These are phyloP conservation scores for Parochlus steinenii DNA, from an alignment of 2,888 invertebrate species.

Conservation along the genomic window DNA sequence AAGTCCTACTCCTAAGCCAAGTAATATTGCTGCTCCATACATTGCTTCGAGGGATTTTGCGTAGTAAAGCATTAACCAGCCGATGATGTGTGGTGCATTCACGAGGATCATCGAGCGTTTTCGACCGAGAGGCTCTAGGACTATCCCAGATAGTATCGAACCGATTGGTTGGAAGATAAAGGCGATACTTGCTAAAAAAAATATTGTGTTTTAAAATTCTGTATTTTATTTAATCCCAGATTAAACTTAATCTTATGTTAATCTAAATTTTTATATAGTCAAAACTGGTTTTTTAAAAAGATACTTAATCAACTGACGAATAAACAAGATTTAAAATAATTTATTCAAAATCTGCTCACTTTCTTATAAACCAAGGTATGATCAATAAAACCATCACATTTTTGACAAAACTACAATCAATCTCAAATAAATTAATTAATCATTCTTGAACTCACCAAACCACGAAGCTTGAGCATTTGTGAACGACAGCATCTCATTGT, in stretches of 20 bases:
- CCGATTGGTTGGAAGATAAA: conserved; percentile 40
- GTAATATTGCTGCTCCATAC: conserved; percentile 34
- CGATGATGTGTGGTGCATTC: conserved; percentile 38
- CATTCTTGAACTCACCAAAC: conserved; percentile 33
- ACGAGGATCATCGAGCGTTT: conserved; percentile 38
- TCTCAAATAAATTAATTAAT: conserved; percentile 9
- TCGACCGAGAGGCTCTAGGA: conserved; percentile 37
- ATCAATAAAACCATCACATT: not conserved
- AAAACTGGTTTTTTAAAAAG: too few relatives aligned
- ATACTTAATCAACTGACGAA: too few relatives aligned
- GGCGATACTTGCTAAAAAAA: conserved; percentile 34
- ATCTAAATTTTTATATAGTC: conserved; percentile 4
- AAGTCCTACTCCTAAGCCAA: conserved; percentile 39
- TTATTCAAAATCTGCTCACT: not conserved
- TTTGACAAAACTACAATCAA: conserved; percentile 1
- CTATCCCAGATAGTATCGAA: conserved; percentile 37
- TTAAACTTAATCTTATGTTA: conserved; percentile 1
- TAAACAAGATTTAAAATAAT: too few relatives aligned
- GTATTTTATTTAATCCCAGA: too few relatives aligned
- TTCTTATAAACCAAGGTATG: conserved; percentile 6
- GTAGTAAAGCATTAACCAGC: conserved; percentile 38
- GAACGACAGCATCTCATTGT: conserved; percentile 29
- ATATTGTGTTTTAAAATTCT: too few relatives aligned
- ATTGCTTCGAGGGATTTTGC: conserved; percentile 33
- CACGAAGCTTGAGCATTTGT: conserved; percentile 38